Evolutionary conservation across 2,888 invertebrate genomes (phyloP), one percentile per base, ranked within the genome.

Genomic region (Diarsia brunnea): DNA sequence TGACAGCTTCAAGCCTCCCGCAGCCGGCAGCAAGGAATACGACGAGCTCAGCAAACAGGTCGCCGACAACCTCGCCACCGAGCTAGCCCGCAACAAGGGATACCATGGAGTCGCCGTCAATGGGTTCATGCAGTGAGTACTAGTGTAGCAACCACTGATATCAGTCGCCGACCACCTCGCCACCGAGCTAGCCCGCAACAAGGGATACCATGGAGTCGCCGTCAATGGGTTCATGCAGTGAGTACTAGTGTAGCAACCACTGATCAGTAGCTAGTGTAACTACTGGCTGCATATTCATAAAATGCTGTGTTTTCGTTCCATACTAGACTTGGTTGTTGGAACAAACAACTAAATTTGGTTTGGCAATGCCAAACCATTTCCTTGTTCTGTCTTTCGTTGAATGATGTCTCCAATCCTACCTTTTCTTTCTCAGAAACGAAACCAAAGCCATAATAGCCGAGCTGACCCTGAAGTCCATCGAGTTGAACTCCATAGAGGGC

Each of bases 381-480:
- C n/a, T n/a, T 11, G n/a, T 11, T 51, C 21, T 21, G 10, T 51
- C 21, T 51, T 19, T 8, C 45, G 45, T 19, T 49, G 7, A 49
- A 7, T n/a, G 53, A 11, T n/a, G n/a, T 21, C 19, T 31, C 14
- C 11, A n/a, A n/a, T n/a, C 11, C 14, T 43, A 27, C 1, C 4
- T 63, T n/a, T 73, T 70, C 55, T 5, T 60, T 91, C 89, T 24
- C 92, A 97, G 97, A 82, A 96, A 97, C 88, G 95, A 96, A 89
- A 96, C 96, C 0, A 97, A 98, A 86, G 97, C 98, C 16, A 97
- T 98, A 77, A 97, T 98, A 45, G 98, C 98, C 0, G 97, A 97
- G 64, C 95, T 99, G 91, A 98, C 98, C 73, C 95, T 98, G 4
- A 97, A 98, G 89, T 97, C 98, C 74, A 98, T 98, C 85, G 98